Base-by-base conservation (phyloP, 1,140 invertebrate species). In the Adelges cooleyi region DNA sequence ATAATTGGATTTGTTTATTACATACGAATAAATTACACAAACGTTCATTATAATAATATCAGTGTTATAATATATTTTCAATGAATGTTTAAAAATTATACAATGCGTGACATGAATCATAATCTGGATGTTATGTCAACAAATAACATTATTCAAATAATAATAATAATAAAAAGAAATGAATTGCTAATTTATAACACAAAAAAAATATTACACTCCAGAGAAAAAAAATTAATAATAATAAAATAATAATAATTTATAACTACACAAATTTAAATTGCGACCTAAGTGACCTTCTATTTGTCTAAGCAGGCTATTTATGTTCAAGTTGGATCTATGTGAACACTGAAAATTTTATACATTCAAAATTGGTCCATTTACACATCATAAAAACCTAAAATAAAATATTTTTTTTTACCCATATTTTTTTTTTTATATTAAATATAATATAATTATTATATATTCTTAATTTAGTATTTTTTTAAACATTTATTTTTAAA, bases 341-440 rank as follows among this genome's bases (percentile, higher is more conserved):
- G 53, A 59, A 59, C 23, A 15, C 25, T 27, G 53, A 27, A 29
- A 62, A 42, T 27, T 62, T 62, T 62, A 62, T 62, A 62, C 56
- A 62, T 23, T 36, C 40, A 62, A 59, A 62, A 62, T 62, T 62
- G 56, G 56, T 62, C 56, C 56, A 62, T 62, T 62, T 62, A 62
- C 27, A 62, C 56, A 48, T 62, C 42, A 62, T 62, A 62, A 62
- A 48, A 46, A 62, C 46, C 56, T 62, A 62, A 62, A 62, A 62
- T 62, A 62, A 62, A 62, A 62, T 62, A 62, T 62, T 62, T 48
- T 62, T 62, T 48, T 48, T 46, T 62, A 62, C 56, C 56, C 56
- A 62, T 59, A 44, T 29, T 48, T 62, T 27, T 10, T 23, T 27
- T 56, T 10, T 42, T 56, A 2, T 25, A 40, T 17, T 42, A 42